A percentile compares a stretch with the other conserved stretches of the same genome.
phyloP scores from a whole-genome alignment of 2,113 vertebrate species.

The Macrotis lagotis region DNA sequence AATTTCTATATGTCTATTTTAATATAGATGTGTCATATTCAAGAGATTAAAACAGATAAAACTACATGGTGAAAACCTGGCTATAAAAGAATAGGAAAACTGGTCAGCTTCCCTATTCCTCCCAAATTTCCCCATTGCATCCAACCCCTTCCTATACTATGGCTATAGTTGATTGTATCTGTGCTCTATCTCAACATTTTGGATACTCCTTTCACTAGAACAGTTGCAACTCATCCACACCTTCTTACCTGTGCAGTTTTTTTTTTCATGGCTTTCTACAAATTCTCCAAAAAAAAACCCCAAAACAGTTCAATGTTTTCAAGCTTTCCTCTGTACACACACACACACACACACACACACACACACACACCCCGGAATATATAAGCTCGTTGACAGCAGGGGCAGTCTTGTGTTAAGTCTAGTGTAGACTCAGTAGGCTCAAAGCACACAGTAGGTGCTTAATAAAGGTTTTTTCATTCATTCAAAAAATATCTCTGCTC shows the following conservation, averaged over 20 bases:
- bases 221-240: neutral
- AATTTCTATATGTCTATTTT: neutral
- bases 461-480: neutral
- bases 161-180: neutral
- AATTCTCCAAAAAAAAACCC: neutral
- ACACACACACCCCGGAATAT: neutral
- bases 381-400: neutral
- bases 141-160: neutral
- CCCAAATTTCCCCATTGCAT: neutral
- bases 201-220: neutral
- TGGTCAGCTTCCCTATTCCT: neutral
- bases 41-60: neutral
- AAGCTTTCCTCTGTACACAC: neutral
- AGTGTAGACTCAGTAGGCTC: too few species aligned
- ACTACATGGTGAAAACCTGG: neutral
- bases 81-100: neutral
- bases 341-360: too few species aligned
- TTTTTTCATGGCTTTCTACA: neutral
- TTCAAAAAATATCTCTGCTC: neutral
- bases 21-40: neutral
- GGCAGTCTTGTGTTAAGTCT: neutral
- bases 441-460: neutral
- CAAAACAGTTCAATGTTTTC: neutral
- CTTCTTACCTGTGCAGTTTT: neutral
- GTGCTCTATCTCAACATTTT: neutral